Evolutionary conservation across 2,113 vertebrate genomes (phyloP).

Genomic region (Archilochus colubris): DNA sequence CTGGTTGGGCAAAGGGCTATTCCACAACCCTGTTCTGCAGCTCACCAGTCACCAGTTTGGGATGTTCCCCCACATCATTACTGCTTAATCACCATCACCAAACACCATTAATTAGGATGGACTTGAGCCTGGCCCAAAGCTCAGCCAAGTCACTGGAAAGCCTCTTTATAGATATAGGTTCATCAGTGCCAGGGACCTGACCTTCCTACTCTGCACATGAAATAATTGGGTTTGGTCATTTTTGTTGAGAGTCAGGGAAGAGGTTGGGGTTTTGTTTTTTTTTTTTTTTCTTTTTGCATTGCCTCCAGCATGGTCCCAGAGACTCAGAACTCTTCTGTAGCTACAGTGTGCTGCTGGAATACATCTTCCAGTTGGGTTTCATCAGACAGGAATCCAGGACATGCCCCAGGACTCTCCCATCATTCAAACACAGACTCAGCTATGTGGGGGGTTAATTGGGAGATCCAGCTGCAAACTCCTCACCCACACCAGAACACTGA

Average conservation of each 20-base stretch:
- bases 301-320: neutral
- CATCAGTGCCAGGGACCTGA: fast-evolving
- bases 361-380: neutral
- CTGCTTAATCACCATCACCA: neutral
- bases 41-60: neutral
- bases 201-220: fast-evolving
- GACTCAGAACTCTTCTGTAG: neutral
- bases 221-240: neutral
- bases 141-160: neutral
- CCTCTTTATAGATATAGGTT: neutral
- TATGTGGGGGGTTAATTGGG: neutral
- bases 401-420: neutral
- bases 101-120: neutral
- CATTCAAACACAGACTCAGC: neutral
- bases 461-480: neutral
- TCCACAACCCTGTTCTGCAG: neutral
- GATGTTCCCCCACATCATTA: neutral
- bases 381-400: neutral
- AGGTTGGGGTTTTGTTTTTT: neutral
- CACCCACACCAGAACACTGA: neutral
- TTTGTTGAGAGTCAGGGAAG: neutral
- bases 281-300: neutral
- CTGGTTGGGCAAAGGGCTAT: neutral
- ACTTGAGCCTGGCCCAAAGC: neutral
- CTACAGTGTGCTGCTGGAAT: neutral